These are phyloP conservation scores for Okapia johnstoni DNA, from an alignment of 2,113 vertebrate species.

Conservation along the genomic window DNA sequence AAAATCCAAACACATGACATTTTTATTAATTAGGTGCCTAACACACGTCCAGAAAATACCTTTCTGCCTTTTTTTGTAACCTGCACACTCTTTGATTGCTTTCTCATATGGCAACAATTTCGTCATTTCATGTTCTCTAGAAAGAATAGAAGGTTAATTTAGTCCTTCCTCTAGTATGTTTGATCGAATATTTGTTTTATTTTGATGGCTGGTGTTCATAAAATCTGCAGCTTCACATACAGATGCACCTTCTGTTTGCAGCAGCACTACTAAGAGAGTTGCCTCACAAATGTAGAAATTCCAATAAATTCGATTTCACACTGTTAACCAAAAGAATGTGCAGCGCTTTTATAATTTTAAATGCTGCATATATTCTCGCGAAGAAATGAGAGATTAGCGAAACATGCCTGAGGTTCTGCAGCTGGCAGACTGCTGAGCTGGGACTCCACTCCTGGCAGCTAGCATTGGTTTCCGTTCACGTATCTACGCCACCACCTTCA, in stretches of 20 bases:
- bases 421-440: constrained; percentile 30
- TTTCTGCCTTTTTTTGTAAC: neutral
- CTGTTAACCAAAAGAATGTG: constrained; percentile 18
- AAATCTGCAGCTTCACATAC: neutral
- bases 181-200: neutral
- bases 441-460: neutral
- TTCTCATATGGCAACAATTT: neutral
- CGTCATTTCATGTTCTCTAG: neutral
- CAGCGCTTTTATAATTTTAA: constrained; percentile 47
- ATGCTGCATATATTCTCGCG: neutral
- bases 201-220: neutral
- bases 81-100: neutral
- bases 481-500: neutral
- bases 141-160: neutral
- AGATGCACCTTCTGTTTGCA: neutral
- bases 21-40: neutral
- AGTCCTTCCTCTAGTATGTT: neutral
- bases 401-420: constrained; percentile 45
- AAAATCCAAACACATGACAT: neutral
- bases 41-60: neutral
- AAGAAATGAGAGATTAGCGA: constrained; percentile 1
- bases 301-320: neutral
- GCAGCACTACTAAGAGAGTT: neutral
- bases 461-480: neutral
- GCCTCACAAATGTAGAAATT: neutral